A percentile compares a stretch with the other conserved stretches of the same genome.
Conservation (phyloP, 2,113 vertebrate genomes). For the Naja naja region DNA sequence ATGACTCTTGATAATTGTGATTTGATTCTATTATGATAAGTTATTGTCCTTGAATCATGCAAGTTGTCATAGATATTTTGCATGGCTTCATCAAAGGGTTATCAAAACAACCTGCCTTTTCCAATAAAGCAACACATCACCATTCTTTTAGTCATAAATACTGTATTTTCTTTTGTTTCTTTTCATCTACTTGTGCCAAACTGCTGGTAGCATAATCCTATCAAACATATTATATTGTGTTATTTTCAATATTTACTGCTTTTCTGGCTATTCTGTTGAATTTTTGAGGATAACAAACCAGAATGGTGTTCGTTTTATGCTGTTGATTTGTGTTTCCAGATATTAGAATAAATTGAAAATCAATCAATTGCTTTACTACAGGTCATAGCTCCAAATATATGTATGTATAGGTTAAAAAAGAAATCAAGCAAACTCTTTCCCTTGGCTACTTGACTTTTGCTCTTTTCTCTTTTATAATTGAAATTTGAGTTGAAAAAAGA, state of each 20-base stretch:
- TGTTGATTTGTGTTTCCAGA: conserved; percentile 4
- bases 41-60: neutral
- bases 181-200: conserved; percentile 9
- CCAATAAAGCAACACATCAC: neutral
- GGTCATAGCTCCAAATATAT: neutral
- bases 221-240: conserved; percentile 5
- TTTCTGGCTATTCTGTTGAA: neutral
- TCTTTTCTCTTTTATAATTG: conserved; percentile 22
- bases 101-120: neutral
- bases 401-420: neutral
- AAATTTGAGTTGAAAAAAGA: conserved; percentile 14
- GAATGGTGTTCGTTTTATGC: neutral
- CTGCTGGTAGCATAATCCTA: neutral
- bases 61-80: neutral
- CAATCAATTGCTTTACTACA: neutral
- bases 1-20: neutral
- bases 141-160: neutral
- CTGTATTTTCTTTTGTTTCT: conserved; percentile 22
- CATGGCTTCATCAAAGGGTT: neutral
- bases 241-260: conserved; percentile 28
- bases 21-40: neutral
- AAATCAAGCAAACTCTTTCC: neutral
- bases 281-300: conserved; percentile 21
- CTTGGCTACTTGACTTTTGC: neutral
- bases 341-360: neutral